Evolutionary conservation across 2,888 invertebrate genomes (phyloP).

Genomic region (Drosophila leonis): DNA sequence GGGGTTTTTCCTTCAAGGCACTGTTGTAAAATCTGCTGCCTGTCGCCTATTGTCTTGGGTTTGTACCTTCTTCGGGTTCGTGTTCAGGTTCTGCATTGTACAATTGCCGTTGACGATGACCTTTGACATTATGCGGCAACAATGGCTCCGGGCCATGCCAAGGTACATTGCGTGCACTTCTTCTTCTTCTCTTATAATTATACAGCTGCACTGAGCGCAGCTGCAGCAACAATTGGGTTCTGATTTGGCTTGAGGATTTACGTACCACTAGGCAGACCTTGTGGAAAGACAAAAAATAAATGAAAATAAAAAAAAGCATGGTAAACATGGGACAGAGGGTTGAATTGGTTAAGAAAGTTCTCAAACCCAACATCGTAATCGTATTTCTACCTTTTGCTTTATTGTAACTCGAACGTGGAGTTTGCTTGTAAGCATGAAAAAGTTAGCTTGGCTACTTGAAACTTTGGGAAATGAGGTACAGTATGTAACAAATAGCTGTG

Average conservation of each 20-base stretch:
- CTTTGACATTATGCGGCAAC: slow-evolving; percentile 72
- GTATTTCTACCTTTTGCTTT: slow-evolving; percentile 1
- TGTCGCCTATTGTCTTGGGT: slow-evolving; percentile 60
- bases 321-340: slow-evolving; percentile 26
- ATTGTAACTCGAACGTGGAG: not conserved
- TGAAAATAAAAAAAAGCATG: not conserved
- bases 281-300: not conserved
- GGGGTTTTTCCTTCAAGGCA: slow-evolving; percentile 48
- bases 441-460: not conserved
- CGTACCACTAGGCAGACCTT: slow-evolving; percentile 20
- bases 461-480: slow-evolving; percentile 2
- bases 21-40: slow-evolving; percentile 48
- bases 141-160: slow-evolving; percentile 44
- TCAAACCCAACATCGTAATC: not conserved
- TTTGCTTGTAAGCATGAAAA: not conserved
- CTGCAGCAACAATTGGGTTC: slow-evolving; percentile 66
- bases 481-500: not conserved
- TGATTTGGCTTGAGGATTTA: slow-evolving; percentile 30
- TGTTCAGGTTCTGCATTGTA: slow-evolving; percentile 53
- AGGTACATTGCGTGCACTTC: slow-evolving; percentile 46
- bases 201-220: slow-evolving; percentile 67
- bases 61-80: slow-evolving; percentile 21
- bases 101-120: slow-evolving; percentile 71
- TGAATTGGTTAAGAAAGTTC: slow-evolving; percentile 19
- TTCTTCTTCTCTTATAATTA: slow-evolving; percentile 34